Evolutionary conservation across 2,113 vertebrate genomes (phyloP), one percentile per base, ranked within the genome.

Genomic region (Ammodytes dubius): DNA sequence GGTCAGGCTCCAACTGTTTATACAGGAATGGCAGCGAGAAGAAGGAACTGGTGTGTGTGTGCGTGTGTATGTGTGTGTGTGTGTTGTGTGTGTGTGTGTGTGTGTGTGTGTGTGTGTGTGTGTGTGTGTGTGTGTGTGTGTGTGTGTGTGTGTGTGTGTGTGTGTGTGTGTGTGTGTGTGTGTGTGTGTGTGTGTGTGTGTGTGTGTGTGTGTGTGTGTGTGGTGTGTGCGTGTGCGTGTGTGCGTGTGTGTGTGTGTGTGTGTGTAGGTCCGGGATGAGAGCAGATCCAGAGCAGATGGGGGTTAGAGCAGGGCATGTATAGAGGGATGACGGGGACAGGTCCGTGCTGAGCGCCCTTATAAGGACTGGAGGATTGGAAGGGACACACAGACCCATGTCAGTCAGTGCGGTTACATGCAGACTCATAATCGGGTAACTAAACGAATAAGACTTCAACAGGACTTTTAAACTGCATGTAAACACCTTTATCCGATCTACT

Each of bases 241-340:
- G 40, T 27, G 27, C 37, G 46, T 66, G 40, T 3, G 40, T 11
- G 68, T n/a, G 53, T 6, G 19, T 7, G 40, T 19, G 66, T 42
- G 69, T 49, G 74, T 42, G 79, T 40, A 75, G 81, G 81, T 89
- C 63, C 85, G 85, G 85, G 82, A 78, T 42, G 6, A 86, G 88
- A 91, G 87, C 83, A 91, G 91, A 94, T 94, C 91, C 94, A 95
- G 92, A 94, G 86, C 93, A 93, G 92, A 90, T 71, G 87, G 85
- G 85, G 88, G 88, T 90, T 88, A 91, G 81, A 79, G 82, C 77
- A 70, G 89, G 88, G 91, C 89, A 84, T 52, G 79, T 70, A 87
- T 83, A 76, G 85, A 87, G 81, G 46, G 74, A 74, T 64, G 77
- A 61, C 80, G 64, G 87, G 87, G 88, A 87, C 86, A 87, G 75